Percentiles rank a stretch among this genome's conserved stretches.
Conservation (phyloP, 2,888 invertebrate genomes). For the Eudemis profundana region DNA sequence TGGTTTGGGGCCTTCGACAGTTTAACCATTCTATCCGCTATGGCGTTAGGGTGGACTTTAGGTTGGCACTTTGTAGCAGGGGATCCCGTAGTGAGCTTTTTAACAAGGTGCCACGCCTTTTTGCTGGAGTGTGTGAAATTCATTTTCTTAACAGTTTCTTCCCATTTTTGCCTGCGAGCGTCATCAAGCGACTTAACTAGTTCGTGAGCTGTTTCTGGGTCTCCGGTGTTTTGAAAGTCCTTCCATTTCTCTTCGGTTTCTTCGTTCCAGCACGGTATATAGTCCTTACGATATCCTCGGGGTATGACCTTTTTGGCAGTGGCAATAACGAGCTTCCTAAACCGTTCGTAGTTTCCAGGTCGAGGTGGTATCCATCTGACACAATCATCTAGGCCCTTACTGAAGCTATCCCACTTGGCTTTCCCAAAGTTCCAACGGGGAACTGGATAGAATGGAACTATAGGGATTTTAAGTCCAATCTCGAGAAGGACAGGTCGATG, state of each 20-base stretch:
- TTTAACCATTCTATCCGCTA: no score
- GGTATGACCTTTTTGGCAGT: neutral
- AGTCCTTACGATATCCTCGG: neutral
- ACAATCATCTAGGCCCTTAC: neutral
- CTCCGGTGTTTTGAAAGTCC: neutral
- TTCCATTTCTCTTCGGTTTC: neutral
- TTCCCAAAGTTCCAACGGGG: conserved; percentile 1
- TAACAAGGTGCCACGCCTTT: neutral
- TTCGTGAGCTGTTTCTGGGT: neutral
- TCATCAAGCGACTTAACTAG: neutral
- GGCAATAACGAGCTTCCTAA: neutral
- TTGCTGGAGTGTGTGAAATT: conserved; percentile 10
- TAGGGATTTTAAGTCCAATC: neutral
- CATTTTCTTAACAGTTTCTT: conserved; percentile 1
- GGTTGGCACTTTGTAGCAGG: neutral
- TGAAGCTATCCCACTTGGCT: neutral
- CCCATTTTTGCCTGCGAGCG: neutral
- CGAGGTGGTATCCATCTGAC: neutral
- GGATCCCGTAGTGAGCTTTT: neutral
- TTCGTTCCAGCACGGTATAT: conserved; percentile 2
- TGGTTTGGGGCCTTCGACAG: neutral
- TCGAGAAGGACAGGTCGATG: neutral
- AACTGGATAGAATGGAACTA: neutral
- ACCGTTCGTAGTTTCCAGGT: neutral
- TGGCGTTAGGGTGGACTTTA: neutral